A percentile compares a stretch with the other conserved stretches of the same genome.
These are phyloP conservation scores for Anableps anableps DNA, from an alignment of 2,797 vertebrate species.

Conservation along the genomic window DNA sequence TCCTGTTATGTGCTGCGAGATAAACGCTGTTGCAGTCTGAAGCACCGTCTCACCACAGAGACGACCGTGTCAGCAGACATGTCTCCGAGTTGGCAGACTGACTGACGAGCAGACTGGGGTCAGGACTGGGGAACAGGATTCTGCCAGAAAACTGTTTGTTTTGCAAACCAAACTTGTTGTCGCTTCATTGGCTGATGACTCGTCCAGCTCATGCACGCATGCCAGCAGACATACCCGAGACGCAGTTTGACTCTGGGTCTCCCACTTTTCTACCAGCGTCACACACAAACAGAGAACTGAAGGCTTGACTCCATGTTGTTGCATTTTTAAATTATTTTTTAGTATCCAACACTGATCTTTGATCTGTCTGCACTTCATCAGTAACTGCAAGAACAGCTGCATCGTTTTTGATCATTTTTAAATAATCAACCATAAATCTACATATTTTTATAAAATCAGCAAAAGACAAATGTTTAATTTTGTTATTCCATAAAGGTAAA, in stretches of 20 bases:
- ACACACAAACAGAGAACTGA: background rate
- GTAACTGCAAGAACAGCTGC: too few relatives aligned
- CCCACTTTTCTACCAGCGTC: background rate
- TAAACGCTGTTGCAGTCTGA: background rate
- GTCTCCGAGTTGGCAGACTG: constrained; percentile 33
- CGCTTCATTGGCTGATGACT: background rate
- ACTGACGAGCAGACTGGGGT: constrained; percentile 49
- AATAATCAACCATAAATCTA: background rate
- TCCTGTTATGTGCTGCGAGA: background rate
- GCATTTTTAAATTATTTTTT: background rate
- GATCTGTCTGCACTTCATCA: background rate
- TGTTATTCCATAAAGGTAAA: background rate
- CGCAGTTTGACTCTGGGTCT: background rate
- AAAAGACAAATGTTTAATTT: background rate
- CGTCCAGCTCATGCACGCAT: background rate
- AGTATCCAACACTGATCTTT: background rate
- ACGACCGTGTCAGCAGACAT: constrained; percentile 16
- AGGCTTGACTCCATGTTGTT: background rate
- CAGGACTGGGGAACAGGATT: constrained; percentile 21
- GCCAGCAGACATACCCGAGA: background rate
- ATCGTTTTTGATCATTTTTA: too few relatives aligned
- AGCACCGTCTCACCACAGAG: background rate
- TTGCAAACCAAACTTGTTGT: constrained; percentile 29
- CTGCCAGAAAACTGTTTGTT: constrained; percentile 26
- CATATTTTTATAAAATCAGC: background rate